Evolutionary conservation across 2,113 vertebrate genomes (phyloP).

Genomic region (Lagenorhynchus albirostris): DNA sequence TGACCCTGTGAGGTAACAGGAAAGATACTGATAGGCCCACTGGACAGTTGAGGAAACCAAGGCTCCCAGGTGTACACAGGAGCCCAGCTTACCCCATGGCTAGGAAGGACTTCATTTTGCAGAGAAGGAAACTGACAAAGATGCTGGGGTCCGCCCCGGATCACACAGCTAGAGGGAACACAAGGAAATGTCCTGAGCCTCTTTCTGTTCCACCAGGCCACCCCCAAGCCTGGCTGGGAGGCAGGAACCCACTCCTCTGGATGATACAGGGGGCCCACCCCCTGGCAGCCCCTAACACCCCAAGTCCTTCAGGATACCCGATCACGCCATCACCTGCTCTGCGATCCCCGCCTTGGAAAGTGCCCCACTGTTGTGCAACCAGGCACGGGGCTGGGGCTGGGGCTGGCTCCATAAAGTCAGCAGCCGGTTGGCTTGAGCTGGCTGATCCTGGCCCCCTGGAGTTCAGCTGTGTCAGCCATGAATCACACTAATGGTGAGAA

Average conservation of each 20-base stretch:
- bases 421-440: conserved; percentile 37
- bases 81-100: neutral
- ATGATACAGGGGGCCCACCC: rapidly evolving
- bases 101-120: neutral
- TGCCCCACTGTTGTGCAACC: neutral
- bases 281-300: neutral
- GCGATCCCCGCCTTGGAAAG: neutral
- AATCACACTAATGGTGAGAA: conserved; percentile 40
- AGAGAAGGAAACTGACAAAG: neutral
- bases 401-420: neutral
- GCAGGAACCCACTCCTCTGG: neutral
- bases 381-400: neutral
- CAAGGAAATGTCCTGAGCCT: neutral
- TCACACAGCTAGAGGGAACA: neutral
- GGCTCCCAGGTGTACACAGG: neutral
- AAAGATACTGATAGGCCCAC: neutral
- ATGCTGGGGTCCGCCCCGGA: neutral
- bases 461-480: conserved; percentile 16
- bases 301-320: neutral
- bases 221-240: neutral
- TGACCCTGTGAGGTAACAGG: neutral
- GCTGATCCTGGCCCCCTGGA: conserved; percentile 34
- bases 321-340: neutral
- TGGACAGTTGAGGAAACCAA: neutral
- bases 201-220: neutral